Percentiles rank a stretch among this genome's conserved stretches.
phyloP scores from a whole-genome alignment of 2,888 invertebrate genomes.

The Thelaira solivaga region DNA sequence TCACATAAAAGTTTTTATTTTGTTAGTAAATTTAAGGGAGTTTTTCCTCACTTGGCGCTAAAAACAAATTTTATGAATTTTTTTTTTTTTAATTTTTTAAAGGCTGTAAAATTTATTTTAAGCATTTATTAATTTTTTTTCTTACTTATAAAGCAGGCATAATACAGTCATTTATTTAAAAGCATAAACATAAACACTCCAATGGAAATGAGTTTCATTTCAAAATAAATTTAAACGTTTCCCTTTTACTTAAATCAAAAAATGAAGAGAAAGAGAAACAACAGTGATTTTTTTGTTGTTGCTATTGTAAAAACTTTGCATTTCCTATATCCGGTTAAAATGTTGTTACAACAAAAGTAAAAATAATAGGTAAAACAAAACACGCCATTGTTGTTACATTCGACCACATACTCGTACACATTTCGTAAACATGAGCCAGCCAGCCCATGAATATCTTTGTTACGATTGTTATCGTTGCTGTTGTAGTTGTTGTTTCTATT shows the following conservation, averaged over 20 bases:
- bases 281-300: conserved; percentile 29
- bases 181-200: conserved; percentile 19
- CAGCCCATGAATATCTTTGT: conserved; percentile 21
- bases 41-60: too few species aligned
- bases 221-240: conserved; percentile 29
- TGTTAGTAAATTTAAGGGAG: too few species aligned
- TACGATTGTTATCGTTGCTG: neutral
- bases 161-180: conserved; percentile 7
- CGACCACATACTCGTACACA: conserved; percentile 27
- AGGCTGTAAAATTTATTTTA: too few species aligned
- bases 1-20: too few species aligned
- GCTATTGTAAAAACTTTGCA: conserved; percentile 44
- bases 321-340: conserved; percentile 45
- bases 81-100: too few species aligned
- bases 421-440: neutral
- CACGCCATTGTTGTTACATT: conserved; percentile 41
- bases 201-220: conserved; percentile 40
- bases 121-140: neutral
- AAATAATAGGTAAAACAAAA: conserved; percentile 12
- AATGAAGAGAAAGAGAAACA: conserved; percentile 10
- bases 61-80: too few species aligned
- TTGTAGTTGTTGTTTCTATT: conserved; percentile 27
- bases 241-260: conserved; percentile 20
- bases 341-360: conserved; percentile 10
- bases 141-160: neutral